These are phyloP conservation scores for Orussus abietinus DNA, from an alignment of 1,140 invertebrate species.

Conservation along the genomic window DNA sequence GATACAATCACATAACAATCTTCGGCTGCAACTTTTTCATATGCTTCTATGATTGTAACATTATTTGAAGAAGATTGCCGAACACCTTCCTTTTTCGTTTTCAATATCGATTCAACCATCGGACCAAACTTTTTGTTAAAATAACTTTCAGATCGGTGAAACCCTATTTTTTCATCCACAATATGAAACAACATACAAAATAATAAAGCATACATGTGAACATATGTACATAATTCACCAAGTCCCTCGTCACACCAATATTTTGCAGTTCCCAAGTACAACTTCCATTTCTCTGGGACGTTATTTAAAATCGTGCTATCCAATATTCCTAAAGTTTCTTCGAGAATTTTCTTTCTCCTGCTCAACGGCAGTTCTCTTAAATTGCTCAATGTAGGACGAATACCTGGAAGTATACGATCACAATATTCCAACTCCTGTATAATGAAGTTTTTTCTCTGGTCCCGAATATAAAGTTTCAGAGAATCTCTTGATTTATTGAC, in stretches of 20 bases:
- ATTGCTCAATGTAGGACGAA: slow-evolving; percentile 42
- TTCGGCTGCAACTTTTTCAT: slow-evolving; percentile 38
- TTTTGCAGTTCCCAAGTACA: slow-evolving; percentile 62
- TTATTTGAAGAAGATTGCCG: slow-evolving; percentile 4
- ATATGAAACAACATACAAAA: slow-evolving; percentile 60
- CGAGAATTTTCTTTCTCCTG: slow-evolving; percentile 47
- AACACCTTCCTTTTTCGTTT: slow-evolving; percentile 12
- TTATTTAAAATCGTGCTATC: slow-evolving; percentile 41
- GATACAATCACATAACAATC: slow-evolving; percentile 60
- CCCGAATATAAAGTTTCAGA: slow-evolving; percentile 42
- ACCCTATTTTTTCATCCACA: slow-evolving; percentile 57
- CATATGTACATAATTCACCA: slow-evolving; percentile 41
- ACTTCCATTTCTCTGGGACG: slow-evolving; percentile 59
- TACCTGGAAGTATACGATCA: slow-evolving; percentile 34
- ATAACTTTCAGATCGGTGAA: slow-evolving; percentile 18
- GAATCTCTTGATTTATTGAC: slow-evolving; percentile 34
- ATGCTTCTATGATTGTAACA: slow-evolving; percentile 23
- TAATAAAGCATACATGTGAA: slow-evolving; percentile 60
- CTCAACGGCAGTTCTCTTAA: slow-evolving; percentile 30
- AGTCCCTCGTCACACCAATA: slow-evolving; percentile 63
- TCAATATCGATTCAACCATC: slow-evolving; percentile 2
- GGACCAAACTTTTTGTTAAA: slow-evolving; percentile 31
- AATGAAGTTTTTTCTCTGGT: slow-evolving; percentile 39
- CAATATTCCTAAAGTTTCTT: slow-evolving; percentile 47
- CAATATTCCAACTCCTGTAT: slow-evolving; percentile 28